These are phyloP conservation scores for Molossus alvarezi DNA, from an alignment of 2,797 vertebrate species.

Conservation along the genomic window DNA sequence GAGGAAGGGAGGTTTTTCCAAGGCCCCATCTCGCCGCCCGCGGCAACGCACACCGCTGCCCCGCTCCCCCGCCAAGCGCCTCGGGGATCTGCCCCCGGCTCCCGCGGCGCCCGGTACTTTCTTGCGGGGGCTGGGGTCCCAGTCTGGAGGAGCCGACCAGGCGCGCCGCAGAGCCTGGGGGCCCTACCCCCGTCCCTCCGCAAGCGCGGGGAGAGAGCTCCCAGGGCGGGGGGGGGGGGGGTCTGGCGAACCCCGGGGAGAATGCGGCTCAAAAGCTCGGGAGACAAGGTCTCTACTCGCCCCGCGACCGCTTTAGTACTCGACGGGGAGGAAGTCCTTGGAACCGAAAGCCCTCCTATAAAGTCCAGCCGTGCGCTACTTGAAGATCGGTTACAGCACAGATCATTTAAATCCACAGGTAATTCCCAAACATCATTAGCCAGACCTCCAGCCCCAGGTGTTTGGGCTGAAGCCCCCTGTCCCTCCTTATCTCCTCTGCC, in stretches of 20 bases:
- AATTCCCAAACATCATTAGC: not conserved
- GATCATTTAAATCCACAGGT: not conserved
- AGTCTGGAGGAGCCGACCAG: not conserved
- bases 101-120: fast-evolving
- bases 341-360: not conserved
- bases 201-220: not conserved
- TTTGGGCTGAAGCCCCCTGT: not conserved
- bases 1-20: not conserved
- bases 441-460: not conserved
- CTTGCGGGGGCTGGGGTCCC: not conserved
- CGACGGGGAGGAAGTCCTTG: not conserved
- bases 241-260: not conserved
- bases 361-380: not conserved
- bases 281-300: not conserved
- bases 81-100: not conserved
- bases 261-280: fast-evolving
- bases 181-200: not conserved
- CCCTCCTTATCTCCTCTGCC: too few species aligned
- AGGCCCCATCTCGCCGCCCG: fast-evolving
- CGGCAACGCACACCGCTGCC: not conserved
- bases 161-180: fast-evolving
- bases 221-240: not conserved
- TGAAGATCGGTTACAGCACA: not conserved
- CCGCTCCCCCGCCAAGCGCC: fast-evolving
- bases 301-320: not conserved